Conservation (phyloP, 35 echinoderm and acorn worm species). For the Hemicentrotus pulcherrimus region DNA sequence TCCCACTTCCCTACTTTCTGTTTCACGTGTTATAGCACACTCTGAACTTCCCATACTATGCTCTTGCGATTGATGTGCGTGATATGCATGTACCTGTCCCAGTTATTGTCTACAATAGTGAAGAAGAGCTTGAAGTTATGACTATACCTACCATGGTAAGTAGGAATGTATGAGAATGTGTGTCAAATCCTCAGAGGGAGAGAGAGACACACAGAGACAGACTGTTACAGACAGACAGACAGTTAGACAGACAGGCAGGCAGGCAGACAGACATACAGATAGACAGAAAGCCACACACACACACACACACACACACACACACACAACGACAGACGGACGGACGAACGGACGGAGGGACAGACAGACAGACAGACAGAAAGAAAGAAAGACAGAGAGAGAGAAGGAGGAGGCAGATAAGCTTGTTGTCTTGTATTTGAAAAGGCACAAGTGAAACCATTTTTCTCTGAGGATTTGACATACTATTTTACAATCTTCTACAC, state of each 20-base stretch:
- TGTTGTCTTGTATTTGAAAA: neutral
- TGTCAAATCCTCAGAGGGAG: neutral
- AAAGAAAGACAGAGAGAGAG: neutral
- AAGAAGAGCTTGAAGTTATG: slow-evolving; percentile 33
- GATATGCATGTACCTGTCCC: neutral
- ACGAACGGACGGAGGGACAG: neutral
- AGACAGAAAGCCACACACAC: neutral
- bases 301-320: neutral
- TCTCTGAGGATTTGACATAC: neutral
- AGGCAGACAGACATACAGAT: neutral
- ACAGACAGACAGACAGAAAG: neutral
- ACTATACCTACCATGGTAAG: neutral
- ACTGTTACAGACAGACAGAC: neutral
- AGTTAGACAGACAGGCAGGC: neutral
- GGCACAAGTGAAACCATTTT: neutral
- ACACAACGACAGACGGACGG: neutral
- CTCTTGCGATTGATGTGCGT: slow-evolving; percentile 23
- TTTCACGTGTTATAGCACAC: neutral
- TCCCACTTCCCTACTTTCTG: neutral
- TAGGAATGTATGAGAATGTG: neutral
- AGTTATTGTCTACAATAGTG: slow-evolving; percentile 12
- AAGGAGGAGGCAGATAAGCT: too few species aligned
- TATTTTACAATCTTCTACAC: neutral
- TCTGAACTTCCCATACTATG: neutral
- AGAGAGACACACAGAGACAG: neutral